Base-by-base conservation (phyloP, 1,140 invertebrate genomes). In the Calosoma granatense region DNA sequence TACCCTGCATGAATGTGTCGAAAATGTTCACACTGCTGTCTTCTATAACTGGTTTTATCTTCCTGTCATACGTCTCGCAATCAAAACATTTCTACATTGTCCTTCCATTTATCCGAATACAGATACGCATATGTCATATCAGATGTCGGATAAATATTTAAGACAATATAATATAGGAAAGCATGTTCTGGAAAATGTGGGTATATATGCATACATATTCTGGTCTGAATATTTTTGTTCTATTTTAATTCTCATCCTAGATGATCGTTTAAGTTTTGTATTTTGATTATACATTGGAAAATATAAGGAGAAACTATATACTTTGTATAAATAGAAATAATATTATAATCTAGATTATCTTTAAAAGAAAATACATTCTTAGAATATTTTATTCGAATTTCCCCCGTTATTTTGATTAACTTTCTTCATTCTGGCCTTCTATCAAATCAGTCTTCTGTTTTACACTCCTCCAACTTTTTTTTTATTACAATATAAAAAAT, bases 401-500 rank as follows among this genome's bases (percentile, higher is more conserved):
- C 17, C 6, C 41, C 9, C 15, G 9, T 11, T 47, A 47, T 47
- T 47, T 47, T 47, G 41, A 47, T 47, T 47, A 47, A 17, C 41
- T 11, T 47, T 17, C 41, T 12, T 47, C 4, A 11, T 11, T 11
- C 17, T 9, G 41, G 6, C 41, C 17, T 11, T 47, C 41, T 47
- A 47, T 9, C 41, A 47, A 12, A 12, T 47, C 41, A 47, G 41
- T 47, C 41, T 47, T 47, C 41, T 47, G 9, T 9, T 47, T 47
- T 12, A 47, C 26, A 47, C 41, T 47, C 41, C 17, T 47, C 41
- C 41, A 47, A 47, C 41, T 12, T 47, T 36, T n/a, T n/a, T n/a
- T n/a, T 47, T 47, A 47, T 47, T 47, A 47, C 41, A 47, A 47
- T 47, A 47, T 47, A 47, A 47, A 47, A 47, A 47, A 47, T 47